Evolutionary conservation across 2,888 invertebrate genomes (phyloP).

Genomic region (Diarsia mendica): DNA sequence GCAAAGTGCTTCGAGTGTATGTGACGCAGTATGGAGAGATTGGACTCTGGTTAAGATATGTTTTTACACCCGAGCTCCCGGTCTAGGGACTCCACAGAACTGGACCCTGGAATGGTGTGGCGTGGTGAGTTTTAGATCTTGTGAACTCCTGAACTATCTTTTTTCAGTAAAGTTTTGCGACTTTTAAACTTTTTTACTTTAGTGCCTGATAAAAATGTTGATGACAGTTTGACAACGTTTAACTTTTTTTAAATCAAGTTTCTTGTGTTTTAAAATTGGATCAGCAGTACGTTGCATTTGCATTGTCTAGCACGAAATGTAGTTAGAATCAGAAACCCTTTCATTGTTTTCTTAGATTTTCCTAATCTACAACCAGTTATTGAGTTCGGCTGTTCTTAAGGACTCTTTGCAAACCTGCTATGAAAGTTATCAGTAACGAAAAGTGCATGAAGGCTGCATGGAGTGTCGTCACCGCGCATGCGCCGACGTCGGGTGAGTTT

Average conservation of each 20-base stretch:
- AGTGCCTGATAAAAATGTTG: not conserved
- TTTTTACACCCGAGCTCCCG: constrained; percentile 88
- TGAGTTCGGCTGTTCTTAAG: constrained; percentile 3
- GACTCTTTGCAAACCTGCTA: not conserved
- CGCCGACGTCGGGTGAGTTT: constrained; percentile 71
- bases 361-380: not conserved
- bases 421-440: constrained; percentile 37
- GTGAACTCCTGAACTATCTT: constrained; percentile 12
- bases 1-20: constrained; percentile 75
- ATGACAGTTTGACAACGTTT: not conserved
- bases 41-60: constrained; percentile 89
- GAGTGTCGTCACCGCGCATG: constrained; percentile 49
- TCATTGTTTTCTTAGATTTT: not conserved
- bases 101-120: constrained; percentile 87
- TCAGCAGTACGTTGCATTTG: not conserved
- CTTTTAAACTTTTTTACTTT: no score
- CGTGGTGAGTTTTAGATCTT: constrained; percentile 80
- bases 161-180: not conserved
- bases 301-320: not conserved
- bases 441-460: constrained; percentile 56
- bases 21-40: constrained; percentile 83
- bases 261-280: not conserved
- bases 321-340: not conserved
- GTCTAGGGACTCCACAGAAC: constrained; percentile 84
- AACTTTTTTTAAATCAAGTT: not conserved